phyloP scores from a whole-genome alignment of 2,888 invertebrate species.

The Sipha maydis region DNA sequence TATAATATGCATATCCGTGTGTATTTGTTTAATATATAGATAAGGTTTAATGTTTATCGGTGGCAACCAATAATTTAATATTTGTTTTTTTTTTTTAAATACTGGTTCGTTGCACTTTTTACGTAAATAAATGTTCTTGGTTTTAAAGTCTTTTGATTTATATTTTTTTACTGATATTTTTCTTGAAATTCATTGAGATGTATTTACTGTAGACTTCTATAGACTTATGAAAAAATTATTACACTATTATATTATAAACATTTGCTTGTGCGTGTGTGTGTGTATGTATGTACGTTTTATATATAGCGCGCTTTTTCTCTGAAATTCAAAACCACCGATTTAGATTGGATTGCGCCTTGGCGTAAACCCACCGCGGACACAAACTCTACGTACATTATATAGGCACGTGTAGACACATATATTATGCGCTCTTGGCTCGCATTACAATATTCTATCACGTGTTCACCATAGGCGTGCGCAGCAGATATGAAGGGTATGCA shows the following conservation, averaged over 20 bases:
- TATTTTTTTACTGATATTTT: no score
- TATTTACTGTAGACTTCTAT: no score
- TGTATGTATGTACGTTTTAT: no score
- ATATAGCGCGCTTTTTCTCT: background rate
- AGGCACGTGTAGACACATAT: background rate
- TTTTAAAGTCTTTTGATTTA: background rate
- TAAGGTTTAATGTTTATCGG: background rate
- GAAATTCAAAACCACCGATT: conserved; percentile 32
- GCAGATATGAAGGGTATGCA: no score
- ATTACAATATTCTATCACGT: no score
- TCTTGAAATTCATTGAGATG: no score
- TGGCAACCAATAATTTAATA: no score
- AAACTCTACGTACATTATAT: background rate
- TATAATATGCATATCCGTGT: background rate
- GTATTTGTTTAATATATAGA: background rate
- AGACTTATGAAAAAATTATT: no score
- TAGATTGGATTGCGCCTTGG: conserved; percentile 7
- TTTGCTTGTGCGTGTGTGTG: background rate
- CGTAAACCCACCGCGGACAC: background rate
- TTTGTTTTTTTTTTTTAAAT: no score
- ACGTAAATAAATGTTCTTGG: background rate
- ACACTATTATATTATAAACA: no score
- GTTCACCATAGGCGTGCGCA: no score
- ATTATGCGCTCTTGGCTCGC: no score
- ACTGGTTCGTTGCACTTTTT: background rate